phyloP scores from a whole-genome alignment of 2,797 vertebrate genomes.

The Acrossocheilus wenchowensis region DNA sequence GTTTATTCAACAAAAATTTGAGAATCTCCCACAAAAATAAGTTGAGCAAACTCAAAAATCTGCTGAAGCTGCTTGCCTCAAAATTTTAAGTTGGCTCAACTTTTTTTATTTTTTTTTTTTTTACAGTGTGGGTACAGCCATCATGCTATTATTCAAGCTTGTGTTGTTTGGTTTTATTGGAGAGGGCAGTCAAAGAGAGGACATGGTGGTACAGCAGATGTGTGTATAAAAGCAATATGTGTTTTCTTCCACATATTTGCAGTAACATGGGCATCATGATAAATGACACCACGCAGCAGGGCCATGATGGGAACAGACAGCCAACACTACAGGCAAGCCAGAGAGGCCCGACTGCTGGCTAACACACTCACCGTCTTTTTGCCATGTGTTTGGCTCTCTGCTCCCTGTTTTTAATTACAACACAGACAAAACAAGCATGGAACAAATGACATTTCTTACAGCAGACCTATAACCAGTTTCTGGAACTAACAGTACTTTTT shows the following conservation, averaged over 20 bases:
- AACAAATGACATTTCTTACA: slow-evolving; percentile 61
- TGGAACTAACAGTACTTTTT: slow-evolving; percentile 22
- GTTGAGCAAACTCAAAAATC: too few species aligned
- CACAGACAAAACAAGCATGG: slow-evolving; percentile 61
- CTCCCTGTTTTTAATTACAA: slow-evolving; percentile 58
- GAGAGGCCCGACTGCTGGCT: slow-evolving; percentile 38
- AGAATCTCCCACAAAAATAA: too few species aligned
- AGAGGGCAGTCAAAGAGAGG: slow-evolving; percentile 5
- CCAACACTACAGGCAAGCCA: slow-evolving; percentile 43
- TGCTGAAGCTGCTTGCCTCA: too few species aligned
- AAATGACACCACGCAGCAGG: slow-evolving; percentile 39
- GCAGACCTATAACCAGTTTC: slow-evolving; percentile 38
- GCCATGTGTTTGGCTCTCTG: slow-evolving; percentile 40
- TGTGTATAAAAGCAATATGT: slow-evolving; percentile 19
- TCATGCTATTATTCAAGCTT: neutral
- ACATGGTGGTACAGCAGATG: neutral
- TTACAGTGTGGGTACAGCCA: neutral
- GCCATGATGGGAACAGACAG: slow-evolving; percentile 53
- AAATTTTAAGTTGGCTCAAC: too few species aligned
- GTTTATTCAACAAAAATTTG: too few species aligned
- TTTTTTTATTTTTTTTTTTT: too few species aligned
- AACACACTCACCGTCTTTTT: slow-evolving; percentile 43
- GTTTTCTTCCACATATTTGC: slow-evolving; percentile 28
- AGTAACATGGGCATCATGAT: slow-evolving; percentile 35
- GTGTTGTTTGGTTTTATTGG: slow-evolving; percentile 9